Evolutionary conservation across 2,797 vertebrate genomes (phyloP), one percentile per base, ranked within the genome.

Genomic region (Emys orbicularis): DNA sequence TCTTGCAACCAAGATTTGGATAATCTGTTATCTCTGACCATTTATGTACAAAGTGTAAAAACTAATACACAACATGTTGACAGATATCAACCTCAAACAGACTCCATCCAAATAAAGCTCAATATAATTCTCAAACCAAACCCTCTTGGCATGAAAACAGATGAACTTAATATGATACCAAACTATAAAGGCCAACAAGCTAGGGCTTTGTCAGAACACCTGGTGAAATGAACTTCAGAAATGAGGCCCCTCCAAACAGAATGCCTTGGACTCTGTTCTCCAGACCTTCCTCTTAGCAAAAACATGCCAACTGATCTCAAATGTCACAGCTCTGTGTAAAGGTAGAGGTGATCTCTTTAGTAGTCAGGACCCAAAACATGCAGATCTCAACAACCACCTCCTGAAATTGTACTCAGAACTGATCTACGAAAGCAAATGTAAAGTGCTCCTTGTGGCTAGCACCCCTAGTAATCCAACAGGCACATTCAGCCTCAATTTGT

Each of bases 401-500:
- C 93, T 95, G 86, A 56, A 95, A 83, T 86, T 83, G 90, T 81
- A 37, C 81, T 83, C 44, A 89, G 65, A 93, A 94, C 80, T 91
- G 0, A 89, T 59, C 57, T 77, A 84, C 86, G 90, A 57, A 6
- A 74, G 52, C 9, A 85, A 93, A 88, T 0, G 0, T 21, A 54
- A 27, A 29, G 8, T 53, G 88, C 90, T 95, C 86, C 41, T 94
- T 65, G 41, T 57, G 21, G 47, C 61, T 88, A 91, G 50, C 16
- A 44, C 90, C 84, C 85, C 74, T 8, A 77, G 82, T 37, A n/a
- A 68, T 53, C 50, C 76, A 31, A 80, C 12, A 83, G 83, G 56
- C 6, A 57, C 11, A 4, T 27, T 68, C 34, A 68, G n/a, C 65
- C 34, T 34, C 65, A 68, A 68, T 68, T 68, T 68, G n/a, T 68